Evolutionary conservation across 2,797 vertebrate species (phyloP).

Genomic region (Acridotheres tristis): DNA sequence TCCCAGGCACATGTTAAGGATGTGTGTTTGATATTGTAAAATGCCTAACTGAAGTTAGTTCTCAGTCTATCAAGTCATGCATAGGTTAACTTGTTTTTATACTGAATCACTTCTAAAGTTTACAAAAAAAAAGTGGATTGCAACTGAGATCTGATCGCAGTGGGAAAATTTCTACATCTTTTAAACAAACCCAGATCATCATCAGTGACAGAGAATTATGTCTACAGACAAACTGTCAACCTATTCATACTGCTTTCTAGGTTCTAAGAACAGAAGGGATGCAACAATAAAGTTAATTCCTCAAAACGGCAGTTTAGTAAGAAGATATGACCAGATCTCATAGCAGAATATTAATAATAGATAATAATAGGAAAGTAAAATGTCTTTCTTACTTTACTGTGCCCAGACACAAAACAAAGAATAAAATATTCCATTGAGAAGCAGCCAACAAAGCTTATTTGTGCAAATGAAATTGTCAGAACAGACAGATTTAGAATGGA

Average conservation of each 20-base stretch:
- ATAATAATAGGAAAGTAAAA: not conserved
- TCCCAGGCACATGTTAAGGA: not conserved
- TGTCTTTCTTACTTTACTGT: not conserved
- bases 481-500: not conserved
- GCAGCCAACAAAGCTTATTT: not conserved
- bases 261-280: not conserved
- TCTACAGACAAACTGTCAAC: not conserved
- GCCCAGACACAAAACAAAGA: not conserved
- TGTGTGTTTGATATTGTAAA: not conserved
- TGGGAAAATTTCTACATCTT: not conserved
- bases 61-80: not conserved
- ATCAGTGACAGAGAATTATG: not conserved
- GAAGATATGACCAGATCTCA: not conserved
- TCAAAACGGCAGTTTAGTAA: not conserved
- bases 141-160: not conserved
- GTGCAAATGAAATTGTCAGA: constrained; percentile 33
- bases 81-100: not conserved
- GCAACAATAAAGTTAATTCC: not conserved
- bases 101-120: not conserved
- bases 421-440: not conserved
- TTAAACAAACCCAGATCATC: not conserved
- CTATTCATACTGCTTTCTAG: not conserved
- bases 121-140: not conserved
- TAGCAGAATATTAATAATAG: not conserved
- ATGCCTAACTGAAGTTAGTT: not conserved